A percentile compares a stretch with the other conserved stretches of the same genome.
phyloP scores from a whole-genome alignment of 2,113 vertebrate genomes.

The Mobula birostris region DNA sequence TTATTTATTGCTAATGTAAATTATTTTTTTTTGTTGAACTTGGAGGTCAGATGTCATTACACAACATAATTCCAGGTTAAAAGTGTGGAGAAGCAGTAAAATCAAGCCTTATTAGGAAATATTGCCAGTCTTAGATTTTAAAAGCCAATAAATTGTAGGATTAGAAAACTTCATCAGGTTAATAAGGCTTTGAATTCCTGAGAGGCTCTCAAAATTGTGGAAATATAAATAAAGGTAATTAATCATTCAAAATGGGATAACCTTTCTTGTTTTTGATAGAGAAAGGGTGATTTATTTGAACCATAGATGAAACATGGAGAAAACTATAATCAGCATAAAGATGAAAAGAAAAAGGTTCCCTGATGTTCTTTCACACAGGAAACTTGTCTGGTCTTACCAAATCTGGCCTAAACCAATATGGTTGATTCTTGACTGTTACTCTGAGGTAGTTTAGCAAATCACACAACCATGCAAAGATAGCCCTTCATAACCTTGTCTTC shows the following conservation, averaged over 20 bases:
- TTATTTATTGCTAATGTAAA: not conserved
- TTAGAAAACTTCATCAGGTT: not conserved
- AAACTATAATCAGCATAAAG: too few relatives aligned
- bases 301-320: not conserved
- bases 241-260: not conserved
- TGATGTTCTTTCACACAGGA: not conserved
- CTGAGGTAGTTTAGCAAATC: not conserved
- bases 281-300: not conserved
- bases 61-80: not conserved
- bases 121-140: not conserved
- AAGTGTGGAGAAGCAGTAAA: not conserved
- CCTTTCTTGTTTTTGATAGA: not conserved
- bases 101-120: not conserved
- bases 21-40: not conserved
- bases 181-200: not conserved
- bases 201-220: not conserved
- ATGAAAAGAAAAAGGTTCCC: not conserved
- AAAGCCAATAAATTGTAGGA: not conserved
- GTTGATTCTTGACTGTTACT: not conserved
- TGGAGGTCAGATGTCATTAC: not conserved
- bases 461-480: not conserved
- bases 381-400: not conserved
- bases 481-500: not conserved
- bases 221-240: not conserved
- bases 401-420: not conserved